These are phyloP conservation scores for Oxycera nigricornis DNA, from an alignment of 2,888 invertebrate species.

Conservation along the genomic window DNA sequence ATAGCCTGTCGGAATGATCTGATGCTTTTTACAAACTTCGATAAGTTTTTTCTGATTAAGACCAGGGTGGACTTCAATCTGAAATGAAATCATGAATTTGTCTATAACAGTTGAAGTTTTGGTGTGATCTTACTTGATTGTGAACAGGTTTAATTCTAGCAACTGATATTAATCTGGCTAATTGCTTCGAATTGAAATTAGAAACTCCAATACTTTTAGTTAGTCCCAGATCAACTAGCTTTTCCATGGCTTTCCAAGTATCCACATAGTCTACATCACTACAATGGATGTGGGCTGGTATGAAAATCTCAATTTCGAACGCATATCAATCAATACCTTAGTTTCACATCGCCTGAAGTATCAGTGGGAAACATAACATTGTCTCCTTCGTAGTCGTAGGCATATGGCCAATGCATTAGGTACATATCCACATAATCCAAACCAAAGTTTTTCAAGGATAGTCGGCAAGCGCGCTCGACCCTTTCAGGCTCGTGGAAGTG, in stretches of 20 bases:
- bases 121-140: conserved; percentile 63
- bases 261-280: conserved; percentile 77
- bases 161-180: conserved; percentile 71
- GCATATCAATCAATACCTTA: conserved; percentile 51
- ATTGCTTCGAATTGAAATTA: conserved; percentile 84
- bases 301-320: not conserved
- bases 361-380: conserved; percentile 50
- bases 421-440: conserved; percentile 81
- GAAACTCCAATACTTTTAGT: conserved; percentile 83
- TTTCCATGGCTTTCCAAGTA: conserved; percentile 83
- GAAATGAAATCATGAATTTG: not conserved
- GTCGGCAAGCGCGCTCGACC: conserved; percentile 69
- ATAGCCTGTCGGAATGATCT: conserved; percentile 74
- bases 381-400: conserved; percentile 64
- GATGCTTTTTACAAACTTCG: conserved; percentile 70
- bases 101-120: not conserved
- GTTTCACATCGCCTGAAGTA: conserved; percentile 43
- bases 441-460: conserved; percentile 70
- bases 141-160: conserved; percentile 73
- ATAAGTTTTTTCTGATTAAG: conserved; percentile 74
- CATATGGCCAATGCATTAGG: conserved; percentile 83
- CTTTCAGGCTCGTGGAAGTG: conserved; percentile 67
- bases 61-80: conserved; percentile 66
- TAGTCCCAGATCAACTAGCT: conserved; percentile 73
- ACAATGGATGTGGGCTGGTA: conserved; percentile 48